phyloP scores from a whole-genome alignment of 2,888 invertebrate genomes.

The Prostheceraeus crozeri region DNA sequence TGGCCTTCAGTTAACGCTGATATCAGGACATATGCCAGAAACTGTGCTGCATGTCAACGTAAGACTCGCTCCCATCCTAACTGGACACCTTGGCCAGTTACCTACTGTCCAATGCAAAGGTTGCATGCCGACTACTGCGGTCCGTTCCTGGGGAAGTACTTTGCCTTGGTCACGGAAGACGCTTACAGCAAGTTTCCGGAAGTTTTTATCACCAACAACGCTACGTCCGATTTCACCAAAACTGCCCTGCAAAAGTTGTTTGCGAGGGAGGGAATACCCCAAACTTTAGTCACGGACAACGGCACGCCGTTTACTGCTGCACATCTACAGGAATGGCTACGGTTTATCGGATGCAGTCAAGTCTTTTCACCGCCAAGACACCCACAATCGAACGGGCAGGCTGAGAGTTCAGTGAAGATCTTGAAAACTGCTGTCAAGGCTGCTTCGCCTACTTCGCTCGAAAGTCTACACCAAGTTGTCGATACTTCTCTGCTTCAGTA shows the following conservation, averaged over 20 bases:
- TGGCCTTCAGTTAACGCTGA: constrained; percentile 6
- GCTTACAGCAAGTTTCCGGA: constrained; percentile 2
- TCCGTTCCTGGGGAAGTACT: background rate
- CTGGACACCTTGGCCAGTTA: constrained; percentile 12
- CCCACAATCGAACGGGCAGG: constrained; percentile 11
- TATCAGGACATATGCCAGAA: constrained; percentile 3
- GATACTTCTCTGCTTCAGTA: constrained; percentile 5
- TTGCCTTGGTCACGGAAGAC: background rate
- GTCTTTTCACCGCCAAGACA: constrained; percentile 11
- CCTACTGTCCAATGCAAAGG: constrained; percentile 14
- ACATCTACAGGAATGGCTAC: constrained; percentile 1
- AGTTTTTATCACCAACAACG: constrained; percentile 3
- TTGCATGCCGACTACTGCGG: constrained; percentile 8
- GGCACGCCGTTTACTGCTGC: constrained; percentile 14
- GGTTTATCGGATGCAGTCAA: background rate
- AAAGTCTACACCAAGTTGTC: background rate
- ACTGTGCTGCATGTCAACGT: constrained; percentile 12
- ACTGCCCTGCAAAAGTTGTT: constrained; percentile 23
- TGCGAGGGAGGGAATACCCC: background rate
- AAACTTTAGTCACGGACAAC: background rate
- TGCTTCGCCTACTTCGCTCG: background rate
- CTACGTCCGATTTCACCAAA: constrained; percentile 1
- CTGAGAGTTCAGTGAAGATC: background rate
- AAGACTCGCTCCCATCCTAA: constrained; percentile 7
- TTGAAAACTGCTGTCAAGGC: constrained; percentile 4